Evolutionary conservation across 2,888 invertebrate genomes (phyloP), one percentile per base, ranked within the genome.

Genomic region (Lasioglossum lativentre): DNA sequence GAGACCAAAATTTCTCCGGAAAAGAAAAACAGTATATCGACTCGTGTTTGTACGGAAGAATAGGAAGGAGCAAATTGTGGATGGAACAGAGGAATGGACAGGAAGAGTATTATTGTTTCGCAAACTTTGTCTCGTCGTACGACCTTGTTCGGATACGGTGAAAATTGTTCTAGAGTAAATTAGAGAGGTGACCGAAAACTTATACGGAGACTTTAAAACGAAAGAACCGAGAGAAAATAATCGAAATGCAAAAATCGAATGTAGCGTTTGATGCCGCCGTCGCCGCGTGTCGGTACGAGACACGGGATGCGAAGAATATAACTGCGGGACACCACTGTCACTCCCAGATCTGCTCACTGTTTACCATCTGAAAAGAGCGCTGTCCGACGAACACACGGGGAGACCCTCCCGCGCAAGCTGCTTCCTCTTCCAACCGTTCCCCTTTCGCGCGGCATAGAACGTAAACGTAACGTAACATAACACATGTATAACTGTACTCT

Each of bases 301-400:
- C 89, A 86, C 73, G 86, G 89, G 72, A 84, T 91, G 91, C 88
- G 87, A 87, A 82, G 80, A 82, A 85, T 72, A 52, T 40, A 75
- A 81, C 56, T 59, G 75, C 56, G 40, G 68, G 59, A 85, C 68
- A 68, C 80, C 84, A 83, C 88, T 89, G 85, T 88, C 89, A 85
- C 74, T 90, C 87, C 89, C 78, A 88, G 74, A 90, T 90, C 87
- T 90, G 86, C 81, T 91, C 89, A 86, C 86, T 88, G 86, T 83
- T 88, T 85, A 87, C 86, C 90, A 89, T 87, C 85, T 23, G 12
- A 38, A 68, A 38, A 19, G 63, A 68, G 68, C 68, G 68, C 38
- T 68, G 38, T 38, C 68, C 68, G 68, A 10, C 68, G 68, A 68
- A 34, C 19, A 30, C 63, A 8, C 30, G 63, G n/a, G 63, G 16